Conservation (phyloP, 2,888 invertebrate genomes). For the Rotaria socialis region DNA sequence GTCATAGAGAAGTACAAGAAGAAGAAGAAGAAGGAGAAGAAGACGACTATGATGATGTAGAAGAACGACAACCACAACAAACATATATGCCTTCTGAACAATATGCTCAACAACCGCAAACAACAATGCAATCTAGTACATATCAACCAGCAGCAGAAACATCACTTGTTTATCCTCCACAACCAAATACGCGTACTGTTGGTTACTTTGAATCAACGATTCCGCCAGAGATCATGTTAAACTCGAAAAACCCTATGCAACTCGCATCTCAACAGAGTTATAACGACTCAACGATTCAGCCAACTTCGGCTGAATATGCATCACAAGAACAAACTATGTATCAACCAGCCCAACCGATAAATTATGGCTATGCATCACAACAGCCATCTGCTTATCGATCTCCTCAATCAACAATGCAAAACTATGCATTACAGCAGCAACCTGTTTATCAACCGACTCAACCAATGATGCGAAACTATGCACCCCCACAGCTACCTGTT, state of each 20-base stretch:
- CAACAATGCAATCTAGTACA: too few relatives aligned
- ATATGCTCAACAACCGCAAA: neutral
- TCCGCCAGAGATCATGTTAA: conserved; percentile 9
- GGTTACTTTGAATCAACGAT: conserved; percentile 1
- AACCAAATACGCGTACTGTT: neutral
- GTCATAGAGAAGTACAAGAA: too few relatives aligned
- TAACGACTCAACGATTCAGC: neutral
- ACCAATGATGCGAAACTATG: neutral
- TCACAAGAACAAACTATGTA: neutral
- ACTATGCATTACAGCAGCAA: neutral
- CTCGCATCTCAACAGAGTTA: neutral
- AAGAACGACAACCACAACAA: neutral
- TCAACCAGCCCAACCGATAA: neutral
- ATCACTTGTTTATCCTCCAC: neutral
- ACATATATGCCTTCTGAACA: neutral
- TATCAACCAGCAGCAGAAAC: neutral
- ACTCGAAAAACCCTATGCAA: neutral
- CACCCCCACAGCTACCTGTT: neutral
- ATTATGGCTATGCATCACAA: neutral
- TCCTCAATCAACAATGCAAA: neutral
- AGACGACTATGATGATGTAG: neutral
- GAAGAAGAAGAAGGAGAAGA: too few relatives aligned
- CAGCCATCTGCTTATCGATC: neutral
- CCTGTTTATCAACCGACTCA: neutral
- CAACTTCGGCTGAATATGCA: neutral